Percentiles rank a stretch among this genome's conserved stretches.
Evolutionary conservation across 2,797 vertebrate species (phyloP).

Genomic region (Cottoperca gobio): DNA sequence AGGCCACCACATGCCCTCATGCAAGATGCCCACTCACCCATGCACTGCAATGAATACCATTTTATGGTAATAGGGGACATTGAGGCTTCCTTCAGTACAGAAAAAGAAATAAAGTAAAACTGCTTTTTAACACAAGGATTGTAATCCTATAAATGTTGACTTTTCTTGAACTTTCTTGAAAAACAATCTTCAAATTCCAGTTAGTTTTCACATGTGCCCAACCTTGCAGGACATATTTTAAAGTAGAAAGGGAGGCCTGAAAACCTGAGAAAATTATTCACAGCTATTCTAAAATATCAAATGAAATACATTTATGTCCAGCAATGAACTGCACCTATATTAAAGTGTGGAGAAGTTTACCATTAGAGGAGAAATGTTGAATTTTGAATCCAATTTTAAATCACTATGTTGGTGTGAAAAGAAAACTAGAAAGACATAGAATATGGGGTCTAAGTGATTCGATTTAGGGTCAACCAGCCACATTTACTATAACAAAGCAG

Average conservation of each 20-base stretch:
- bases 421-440: not conserved
- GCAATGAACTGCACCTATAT: too few relatives aligned
- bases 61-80: slow-evolving; percentile 34
- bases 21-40: slow-evolving; percentile 75
- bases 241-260: not conserved
- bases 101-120: not conserved
- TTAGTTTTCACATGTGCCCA: not conserved
- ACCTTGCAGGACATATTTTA: not conserved
- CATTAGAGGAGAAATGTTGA: not conserved
- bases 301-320: not conserved
- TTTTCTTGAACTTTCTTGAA: not conserved
- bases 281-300: not conserved
- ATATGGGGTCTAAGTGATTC: not conserved
- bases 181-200: not conserved
- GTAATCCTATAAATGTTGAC: not conserved
- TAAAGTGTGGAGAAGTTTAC: not conserved
- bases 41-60: slow-evolving; percentile 61
- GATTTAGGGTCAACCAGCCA: slow-evolving; percentile 38
- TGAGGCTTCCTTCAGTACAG: not conserved
- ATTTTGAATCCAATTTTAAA: not conserved
- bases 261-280: not conserved
- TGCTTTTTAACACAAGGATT: not conserved
- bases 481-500: slow-evolving; percentile 18
- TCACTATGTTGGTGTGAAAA: not conserved
- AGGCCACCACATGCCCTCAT: slow-evolving; percentile 78